These are phyloP conservation scores for Thunnus thynnus DNA, from an alignment of 2,113 vertebrate genomes.

Conservation along the genomic window DNA sequence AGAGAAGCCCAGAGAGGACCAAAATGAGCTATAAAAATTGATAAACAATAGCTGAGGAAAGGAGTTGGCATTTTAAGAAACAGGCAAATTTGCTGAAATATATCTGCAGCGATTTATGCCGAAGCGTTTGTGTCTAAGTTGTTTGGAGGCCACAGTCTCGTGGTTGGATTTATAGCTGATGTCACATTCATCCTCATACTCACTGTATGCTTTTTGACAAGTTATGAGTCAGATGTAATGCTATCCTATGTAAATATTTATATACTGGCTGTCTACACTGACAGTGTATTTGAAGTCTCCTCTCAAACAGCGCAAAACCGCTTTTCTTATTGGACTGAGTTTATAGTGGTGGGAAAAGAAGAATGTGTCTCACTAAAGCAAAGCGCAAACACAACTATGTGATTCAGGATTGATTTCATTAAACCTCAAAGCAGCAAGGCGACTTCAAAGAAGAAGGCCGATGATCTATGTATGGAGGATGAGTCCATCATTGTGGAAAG, in stretches of 20 bases:
- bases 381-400: constrained; percentile 5
- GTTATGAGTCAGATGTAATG: constrained; percentile 39
- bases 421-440: constrained; percentile 44
- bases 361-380: constrained; percentile 2
- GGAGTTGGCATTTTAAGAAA: constrained; percentile 41
- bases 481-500: neutral
- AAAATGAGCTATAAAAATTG: constrained; percentile 54
- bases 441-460: constrained; percentile 46
- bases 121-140: constrained; percentile 41
- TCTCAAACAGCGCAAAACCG: constrained; percentile 5
- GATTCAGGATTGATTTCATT: constrained; percentile 36
- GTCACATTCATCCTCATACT: constrained; percentile 38
- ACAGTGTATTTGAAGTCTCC: constrained; percentile 26
- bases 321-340: constrained; percentile 9
- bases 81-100: constrained; percentile 46
- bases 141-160: neutral
- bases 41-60: constrained; percentile 53
- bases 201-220: constrained; percentile 22
- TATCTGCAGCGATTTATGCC: constrained; percentile 21
- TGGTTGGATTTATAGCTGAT: constrained; percentile 37
- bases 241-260: constrained; percentile 33
- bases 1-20: constrained; percentile 32
- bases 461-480: constrained; percentile 13
- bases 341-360: constrained; percentile 5
- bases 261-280: constrained; percentile 10